Base-by-base conservation (phyloP, 2,113 vertebrate species). In the Rhizomys pruinosus region DNA sequence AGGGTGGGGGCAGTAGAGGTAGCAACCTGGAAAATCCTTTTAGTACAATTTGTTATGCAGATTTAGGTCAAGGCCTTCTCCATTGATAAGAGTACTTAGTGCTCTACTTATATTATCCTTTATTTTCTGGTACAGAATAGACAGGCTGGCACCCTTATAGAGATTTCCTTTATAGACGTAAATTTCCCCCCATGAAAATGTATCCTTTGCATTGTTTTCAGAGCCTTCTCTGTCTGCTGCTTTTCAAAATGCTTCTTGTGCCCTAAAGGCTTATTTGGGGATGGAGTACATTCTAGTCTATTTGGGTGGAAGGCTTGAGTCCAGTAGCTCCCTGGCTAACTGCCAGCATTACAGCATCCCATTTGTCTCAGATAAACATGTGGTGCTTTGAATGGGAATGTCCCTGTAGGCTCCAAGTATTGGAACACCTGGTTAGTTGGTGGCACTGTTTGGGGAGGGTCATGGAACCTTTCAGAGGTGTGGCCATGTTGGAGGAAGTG, bases 311-410 rank as follows among this genome's bases (percentile, higher is more conserved):
- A n/a, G 39, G 32, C 13, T 74, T 39, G n/a, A 19, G 42, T 66
- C 27, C 25, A 11, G 5, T 3, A 23, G n/a, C 59, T 34, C 23
- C 34, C 16, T 34, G 76, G 47, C 39, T 86, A 25, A 27, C 15
- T 17, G 2, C 42, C 42, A 15, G 2, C 42, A 10, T 37, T 2
- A n/a, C 0, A 39, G 5, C 17, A 15, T 47, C 42, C 29, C 5
- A 1, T 29, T 22, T 81, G 47, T 52, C 47, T 52, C 47, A 52
- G 47, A 52, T 52, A 52, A 6, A 52, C 47, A n/a, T n/a, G n/a
- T n/a, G 6, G 47, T 52, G 47, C 6, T 52, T 11, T 52, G 47
- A 11, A 52, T 52, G 47, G 11, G 47, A 52, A 52, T 7, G 47
- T 52, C 47, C 47, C n/a, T n/a, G 11, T 6, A 52, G 47, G 47